Base-by-base conservation (phyloP, 2,888 invertebrate species). In the Hybos culiciformis region DNA sequence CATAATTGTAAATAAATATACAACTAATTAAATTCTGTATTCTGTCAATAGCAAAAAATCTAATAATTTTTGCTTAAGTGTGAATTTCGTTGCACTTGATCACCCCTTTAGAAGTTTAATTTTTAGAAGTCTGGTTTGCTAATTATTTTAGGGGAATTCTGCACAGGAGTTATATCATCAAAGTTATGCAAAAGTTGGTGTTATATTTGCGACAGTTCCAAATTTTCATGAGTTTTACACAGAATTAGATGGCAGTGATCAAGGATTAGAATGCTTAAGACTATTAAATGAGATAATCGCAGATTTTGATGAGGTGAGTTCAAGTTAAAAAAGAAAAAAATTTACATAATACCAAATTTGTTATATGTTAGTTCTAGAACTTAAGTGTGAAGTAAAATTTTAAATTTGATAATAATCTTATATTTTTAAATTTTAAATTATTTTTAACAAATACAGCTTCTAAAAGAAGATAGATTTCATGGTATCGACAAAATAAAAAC, bases 141-240 rank as follows among this genome's bases (percentile, higher is more conserved):
- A 54, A 56, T 48, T 52, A 47, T 55, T 60, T 66, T 70, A 73
- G 72, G 72, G 70, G 66, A 72, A 72, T 65, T 67, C 71, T 65
- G 70, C 71, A 56, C 74, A 84, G 87, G 90, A 88, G 66, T 75
- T 92, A 57, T 92, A 92, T 70, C 86, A 90, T 70, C 90, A 91
- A 69, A 85, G 86, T 66, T 92, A 92, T 70, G 80, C 80, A 53
- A 79, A 85, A 57, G 88, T 90, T 41, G 91, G 90, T 38, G 90
- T 92, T 20, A 81, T 90, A 53, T 92, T 92, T 68, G 90, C 87
- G 20, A 87, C 87, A 47, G 87, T 92, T 60, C 88, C 91, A 56
- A 92, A 91, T 70, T 92, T 90, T 69, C 85, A 87, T 67, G 91
- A 92, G 68, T 90, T 91, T 70, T 91, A 91, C 68, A 86, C 84